Evolutionary conservation across 1,140 invertebrate species (phyloP), one percentile per base, ranked within the genome.

Genomic region (Drosophila carrolli): DNA sequence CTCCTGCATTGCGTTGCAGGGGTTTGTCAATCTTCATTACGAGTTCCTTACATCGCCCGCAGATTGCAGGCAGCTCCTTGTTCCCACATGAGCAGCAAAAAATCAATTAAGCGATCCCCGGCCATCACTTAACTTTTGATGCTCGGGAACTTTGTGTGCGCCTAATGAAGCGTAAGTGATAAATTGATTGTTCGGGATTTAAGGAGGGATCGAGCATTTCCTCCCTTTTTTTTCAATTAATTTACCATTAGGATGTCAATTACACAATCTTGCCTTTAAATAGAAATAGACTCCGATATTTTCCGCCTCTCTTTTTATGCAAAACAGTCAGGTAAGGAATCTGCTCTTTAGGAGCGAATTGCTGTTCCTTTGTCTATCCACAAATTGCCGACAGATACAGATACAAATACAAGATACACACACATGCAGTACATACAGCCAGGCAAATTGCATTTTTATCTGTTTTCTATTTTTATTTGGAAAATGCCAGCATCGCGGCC

Each of bases 311-410:
- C 89, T 88, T 88, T 89, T 62, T 89, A 89, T 83, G 83, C 76
- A 88, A 88, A 86, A 77, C 65, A 75, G 75, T 72, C 83, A 78
- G 61, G 55, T 67, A 63, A 79, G 70, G 74, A 74, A 40, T 84
- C 56, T 62, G 76, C 75, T 86, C 84, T 81, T 81, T 75, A 81
- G 75, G 59, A 77, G 79, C 72, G 58, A 88, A 88, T 88, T 88
- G 84, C 83, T 88, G 84, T 80, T 89, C 84, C 83, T 85, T 82
- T 88, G 83, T 88, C 83, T 88, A 88, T 88, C 63, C 84, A 73
- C 79, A 82, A 88, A 76, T 79, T 86, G 76, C 83, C 83, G 83
- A 68, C 84, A 73, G 65, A 70, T 70, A 80, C 66, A 53, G 48
- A 56, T n/a, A 54, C 43, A 48, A 37, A 63, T 23, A 46, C 43